phyloP scores from a whole-genome alignment of 2,797 vertebrate species.

The Phaenicophaeus curvirostris region DNA sequence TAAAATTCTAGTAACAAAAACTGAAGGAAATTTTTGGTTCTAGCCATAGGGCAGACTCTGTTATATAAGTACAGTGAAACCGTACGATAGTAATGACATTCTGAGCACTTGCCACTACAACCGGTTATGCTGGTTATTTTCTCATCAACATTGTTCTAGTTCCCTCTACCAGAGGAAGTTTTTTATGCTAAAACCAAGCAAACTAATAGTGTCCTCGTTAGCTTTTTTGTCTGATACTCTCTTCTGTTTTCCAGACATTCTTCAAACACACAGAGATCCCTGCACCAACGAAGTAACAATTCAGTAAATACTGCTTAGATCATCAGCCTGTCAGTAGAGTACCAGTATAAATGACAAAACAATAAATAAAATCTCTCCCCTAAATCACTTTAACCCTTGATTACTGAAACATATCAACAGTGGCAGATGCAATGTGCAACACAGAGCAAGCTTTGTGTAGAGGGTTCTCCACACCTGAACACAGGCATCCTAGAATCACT shows the following conservation, averaged over 20 bases:
- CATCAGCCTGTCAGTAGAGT: background rate
- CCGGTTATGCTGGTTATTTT: background rate
- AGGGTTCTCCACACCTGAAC: background rate
- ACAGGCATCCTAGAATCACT: background rate
- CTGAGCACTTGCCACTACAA: background rate
- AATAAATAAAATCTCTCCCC: background rate
- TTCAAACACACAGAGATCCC: background rate
- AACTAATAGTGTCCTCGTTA: background rate
- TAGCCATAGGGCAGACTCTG: background rate
- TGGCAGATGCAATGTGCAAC: background rate
- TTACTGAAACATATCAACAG: background rate
- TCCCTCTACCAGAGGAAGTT: background rate
- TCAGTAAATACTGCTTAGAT: background rate
- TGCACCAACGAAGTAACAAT: background rate
- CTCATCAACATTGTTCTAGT: background rate
- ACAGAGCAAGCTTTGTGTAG: background rate
- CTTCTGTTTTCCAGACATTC: background rate
- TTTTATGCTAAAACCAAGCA: background rate
- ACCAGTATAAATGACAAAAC: background rate
- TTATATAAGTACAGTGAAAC: background rate
- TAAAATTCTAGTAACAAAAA: background rate
- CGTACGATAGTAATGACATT: background rate
- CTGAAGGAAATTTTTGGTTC: background rate
- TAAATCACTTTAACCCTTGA: background rate
- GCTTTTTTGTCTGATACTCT: background rate